Conservation (phyloP, 2,888 invertebrate species). For the Ischnus inquisitorius region DNA sequence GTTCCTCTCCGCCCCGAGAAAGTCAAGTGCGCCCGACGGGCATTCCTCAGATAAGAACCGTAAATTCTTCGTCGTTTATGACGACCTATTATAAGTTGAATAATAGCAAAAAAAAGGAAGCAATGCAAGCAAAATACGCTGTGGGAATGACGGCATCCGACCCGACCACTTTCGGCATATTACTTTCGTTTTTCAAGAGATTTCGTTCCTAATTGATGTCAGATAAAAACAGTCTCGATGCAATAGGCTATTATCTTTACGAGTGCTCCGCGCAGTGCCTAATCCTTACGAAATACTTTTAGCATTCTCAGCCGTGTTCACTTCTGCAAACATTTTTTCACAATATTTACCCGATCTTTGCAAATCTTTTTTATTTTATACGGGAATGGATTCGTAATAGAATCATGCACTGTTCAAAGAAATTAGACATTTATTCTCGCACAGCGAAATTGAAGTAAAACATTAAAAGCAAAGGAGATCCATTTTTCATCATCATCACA, state of each 20-base stretch:
- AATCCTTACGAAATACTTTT: background rate
- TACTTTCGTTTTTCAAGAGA: conserved; percentile 5
- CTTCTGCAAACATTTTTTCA: background rate
- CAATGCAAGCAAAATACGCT: conserved; percentile 24
- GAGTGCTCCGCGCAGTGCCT: background rate
- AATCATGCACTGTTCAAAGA: background rate
- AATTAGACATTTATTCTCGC: too few species aligned
- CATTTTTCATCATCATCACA: too few species aligned
- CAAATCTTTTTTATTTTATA: background rate
- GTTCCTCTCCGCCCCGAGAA: conserved; percentile 54
- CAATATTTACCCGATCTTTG: too few species aligned
- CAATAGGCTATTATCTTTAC: background rate
- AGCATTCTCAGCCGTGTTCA: background rate
- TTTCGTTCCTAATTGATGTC: background rate
- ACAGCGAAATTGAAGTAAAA: too few species aligned
- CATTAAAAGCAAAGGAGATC: too few species aligned
- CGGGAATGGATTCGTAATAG: background rate
- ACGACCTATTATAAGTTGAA: conserved; percentile 71
- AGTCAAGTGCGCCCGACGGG: conserved; percentile 70
- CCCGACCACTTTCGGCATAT: conserved; percentile 32
- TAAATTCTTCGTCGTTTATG: conserved; percentile 70
- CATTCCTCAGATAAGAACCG: conserved; percentile 72
- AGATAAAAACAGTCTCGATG: background rate
- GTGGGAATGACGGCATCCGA: background rate
- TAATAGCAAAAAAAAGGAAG: conserved; percentile 15